A percentile compares a stretch with the other conserved stretches of the same genome.
Evolutionary conservation across 1,140 invertebrate species (phyloP).

Genomic region (Pogonomyrmex barbatus): DNA sequence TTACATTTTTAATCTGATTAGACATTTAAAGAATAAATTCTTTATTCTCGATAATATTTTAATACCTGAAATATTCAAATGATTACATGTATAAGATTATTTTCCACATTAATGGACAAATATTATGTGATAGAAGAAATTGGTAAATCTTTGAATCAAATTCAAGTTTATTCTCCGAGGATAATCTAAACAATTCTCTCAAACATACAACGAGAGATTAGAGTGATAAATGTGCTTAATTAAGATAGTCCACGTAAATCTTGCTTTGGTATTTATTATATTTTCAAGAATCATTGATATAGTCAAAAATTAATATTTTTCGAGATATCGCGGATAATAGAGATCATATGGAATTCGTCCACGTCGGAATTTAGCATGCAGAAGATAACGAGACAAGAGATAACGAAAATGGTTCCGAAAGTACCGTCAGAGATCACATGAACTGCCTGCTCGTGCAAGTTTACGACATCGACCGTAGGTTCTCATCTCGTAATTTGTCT

Average conservation of each 20-base stretch:
- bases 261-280: slow-evolving; percentile 19
- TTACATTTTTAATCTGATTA: not conserved
- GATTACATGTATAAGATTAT: not conserved
- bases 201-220: slow-evolving; percentile 5
- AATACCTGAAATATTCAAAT: not conserved
- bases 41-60: not conserved
- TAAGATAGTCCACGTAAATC: slow-evolving; percentile 15
- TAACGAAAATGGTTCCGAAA: slow-evolving; percentile 54
- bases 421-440: slow-evolving; percentile 53
- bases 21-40: not conserved
- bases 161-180: not conserved
- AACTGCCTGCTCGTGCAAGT: slow-evolving; percentile 35
- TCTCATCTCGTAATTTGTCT: slow-evolving; percentile 63
- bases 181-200: slow-evolving; percentile 24
- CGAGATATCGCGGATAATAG: slow-evolving; percentile 15
- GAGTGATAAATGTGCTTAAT: slow-evolving; percentile 21
- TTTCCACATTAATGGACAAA: not conserved
- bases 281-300: slow-evolving; percentile 40
- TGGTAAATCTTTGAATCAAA: not conserved
- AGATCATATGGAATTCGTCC: slow-evolving; percentile 27
- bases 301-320: slow-evolving; percentile 33
- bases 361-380: slow-evolving; percentile 29
- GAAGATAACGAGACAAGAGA: slow-evolving; percentile 53
- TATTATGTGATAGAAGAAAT: not conserved
- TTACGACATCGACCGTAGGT: slow-evolving; percentile 63